phyloP scores from a whole-genome alignment of 1,140 invertebrate genomes.

The Aphis craccivora region DNA sequence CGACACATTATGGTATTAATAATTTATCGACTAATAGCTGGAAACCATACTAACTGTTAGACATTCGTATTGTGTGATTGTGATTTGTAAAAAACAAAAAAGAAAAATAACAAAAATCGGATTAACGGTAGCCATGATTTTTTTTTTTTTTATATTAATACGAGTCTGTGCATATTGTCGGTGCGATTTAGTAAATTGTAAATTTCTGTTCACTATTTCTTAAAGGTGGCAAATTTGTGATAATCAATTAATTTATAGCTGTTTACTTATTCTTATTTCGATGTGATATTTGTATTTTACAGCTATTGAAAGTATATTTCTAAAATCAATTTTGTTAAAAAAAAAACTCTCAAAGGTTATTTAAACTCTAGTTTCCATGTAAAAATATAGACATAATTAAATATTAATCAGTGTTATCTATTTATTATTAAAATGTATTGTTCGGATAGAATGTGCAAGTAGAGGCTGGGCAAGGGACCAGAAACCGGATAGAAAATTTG shows the following conservation, averaged over 20 bases:
- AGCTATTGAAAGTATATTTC: not conserved
- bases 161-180: not conserved
- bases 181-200: not conserved
- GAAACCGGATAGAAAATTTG: not conserved
- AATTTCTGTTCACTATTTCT: not conserved
- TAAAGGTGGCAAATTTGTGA: not conserved
- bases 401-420: not conserved
- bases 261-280: not conserved
- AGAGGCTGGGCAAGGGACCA: not conserved
- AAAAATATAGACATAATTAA: not conserved
- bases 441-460: not conserved
- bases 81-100: not conserved
- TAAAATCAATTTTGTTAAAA: not conserved
- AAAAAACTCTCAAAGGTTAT: not conserved
- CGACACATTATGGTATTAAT: not conserved
- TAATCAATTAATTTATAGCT: not conserved
- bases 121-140: not conserved
- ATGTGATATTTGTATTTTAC: not conserved
- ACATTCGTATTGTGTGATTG: not conserved
- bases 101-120: not conserved
- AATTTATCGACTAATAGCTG: not conserved
- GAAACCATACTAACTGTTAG: not conserved
- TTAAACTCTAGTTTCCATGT: not conserved
- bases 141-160: not conserved
- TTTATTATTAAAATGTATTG: not conserved